A percentile compares a stretch with the other conserved stretches of the same genome.
phyloP scores from a whole-genome alignment of 2,113 vertebrate genomes.

The zebrafish (Danio rerio) region DNA sequence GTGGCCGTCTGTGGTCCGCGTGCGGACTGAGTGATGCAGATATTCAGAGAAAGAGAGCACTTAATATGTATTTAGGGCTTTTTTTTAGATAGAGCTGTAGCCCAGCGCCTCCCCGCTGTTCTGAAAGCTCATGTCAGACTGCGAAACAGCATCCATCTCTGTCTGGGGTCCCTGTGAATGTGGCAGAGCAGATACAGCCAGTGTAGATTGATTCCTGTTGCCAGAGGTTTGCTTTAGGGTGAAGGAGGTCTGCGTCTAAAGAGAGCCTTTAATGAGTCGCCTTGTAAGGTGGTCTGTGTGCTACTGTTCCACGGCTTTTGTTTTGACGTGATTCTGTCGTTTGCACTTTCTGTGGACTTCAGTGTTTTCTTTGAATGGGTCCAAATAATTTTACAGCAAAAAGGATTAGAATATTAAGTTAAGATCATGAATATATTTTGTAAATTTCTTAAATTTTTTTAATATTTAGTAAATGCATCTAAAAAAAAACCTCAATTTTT shows the following conservation, averaged over 20 bases:
- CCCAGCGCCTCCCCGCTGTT: constrained; percentile 33
- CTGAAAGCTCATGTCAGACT: constrained; percentile 28
- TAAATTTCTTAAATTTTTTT: too few relatives aligned
- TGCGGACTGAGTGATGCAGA: background rate
- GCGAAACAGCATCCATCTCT: constrained; percentile 50
- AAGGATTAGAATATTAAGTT: too few relatives aligned
- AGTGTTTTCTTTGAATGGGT: background rate
- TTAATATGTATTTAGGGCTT: constrained; percentile 48
- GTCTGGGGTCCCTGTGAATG: constrained; percentile 35
- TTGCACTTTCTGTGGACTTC: background rate
- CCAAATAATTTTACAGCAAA: too few relatives aligned
- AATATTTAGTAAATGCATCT: too few relatives aligned
- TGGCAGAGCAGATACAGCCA: constrained; percentile 26
- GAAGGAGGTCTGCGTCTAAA: constrained; percentile 30
- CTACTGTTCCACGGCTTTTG: background rate
- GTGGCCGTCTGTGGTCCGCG: background rate
- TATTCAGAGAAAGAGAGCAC: constrained; percentile 16
- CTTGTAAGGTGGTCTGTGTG: constrained; percentile 27
- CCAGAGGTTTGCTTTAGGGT: constrained; percentile 31
- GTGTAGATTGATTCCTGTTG: constrained; percentile 34
- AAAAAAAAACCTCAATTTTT: too few relatives aligned
- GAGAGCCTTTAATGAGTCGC: constrained; percentile 40
- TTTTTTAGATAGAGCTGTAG: constrained; percentile 33
- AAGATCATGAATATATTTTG: too few relatives aligned
- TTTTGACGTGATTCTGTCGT: background rate